Percentiles rank a stretch among this genome's conserved stretches.
These are phyloP conservation scores for Trachelus stipa DNA, from an alignment of 2,888 invertebrate species.

Conservation along the genomic window DNA sequence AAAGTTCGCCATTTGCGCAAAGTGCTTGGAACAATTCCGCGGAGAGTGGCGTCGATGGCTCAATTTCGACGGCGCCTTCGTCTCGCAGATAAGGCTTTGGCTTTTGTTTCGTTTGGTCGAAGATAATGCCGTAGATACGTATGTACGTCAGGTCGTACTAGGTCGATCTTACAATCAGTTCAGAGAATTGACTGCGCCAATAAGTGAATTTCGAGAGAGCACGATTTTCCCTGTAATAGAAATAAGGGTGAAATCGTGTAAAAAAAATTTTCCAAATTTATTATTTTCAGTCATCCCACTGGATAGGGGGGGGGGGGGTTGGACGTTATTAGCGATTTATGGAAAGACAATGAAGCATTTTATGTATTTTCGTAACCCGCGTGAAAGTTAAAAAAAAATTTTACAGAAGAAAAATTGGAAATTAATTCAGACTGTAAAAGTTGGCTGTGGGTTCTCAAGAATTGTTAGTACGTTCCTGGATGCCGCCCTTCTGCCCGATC, in stretches of 20 bases:
- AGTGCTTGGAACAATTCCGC: conserved; percentile 21
- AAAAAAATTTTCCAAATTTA: neutral
- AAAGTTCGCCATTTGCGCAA: conserved; percentile 32
- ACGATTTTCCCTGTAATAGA: neutral
- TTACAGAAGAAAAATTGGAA: neutral
- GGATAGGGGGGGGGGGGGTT: neutral
- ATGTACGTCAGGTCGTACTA: too few relatives aligned
- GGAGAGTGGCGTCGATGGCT: neutral
- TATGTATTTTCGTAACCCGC: too few relatives aligned
- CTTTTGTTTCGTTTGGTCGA: neutral
- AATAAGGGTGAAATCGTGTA: neutral
- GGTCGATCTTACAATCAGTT: neutral
- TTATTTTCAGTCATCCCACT: neutral
- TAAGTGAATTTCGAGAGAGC: neutral
- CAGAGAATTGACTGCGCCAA: neutral
- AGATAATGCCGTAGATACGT: neutral
- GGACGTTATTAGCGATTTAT: neutral
- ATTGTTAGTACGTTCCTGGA: conserved; percentile 56
- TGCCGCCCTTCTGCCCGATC: conserved; percentile 66
- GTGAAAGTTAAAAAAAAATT: neutral
- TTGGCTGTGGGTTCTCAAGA: conserved; percentile 39
- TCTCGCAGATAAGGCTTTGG: neutral
- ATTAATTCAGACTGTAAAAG: neutral
- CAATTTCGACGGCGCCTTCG: neutral
- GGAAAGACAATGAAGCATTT: neutral